Percentiles rank a stretch among this genome's conserved stretches.
Conservation (phyloP, 2,888 invertebrate genomes). For the Ypsolopha sequella region DNA sequence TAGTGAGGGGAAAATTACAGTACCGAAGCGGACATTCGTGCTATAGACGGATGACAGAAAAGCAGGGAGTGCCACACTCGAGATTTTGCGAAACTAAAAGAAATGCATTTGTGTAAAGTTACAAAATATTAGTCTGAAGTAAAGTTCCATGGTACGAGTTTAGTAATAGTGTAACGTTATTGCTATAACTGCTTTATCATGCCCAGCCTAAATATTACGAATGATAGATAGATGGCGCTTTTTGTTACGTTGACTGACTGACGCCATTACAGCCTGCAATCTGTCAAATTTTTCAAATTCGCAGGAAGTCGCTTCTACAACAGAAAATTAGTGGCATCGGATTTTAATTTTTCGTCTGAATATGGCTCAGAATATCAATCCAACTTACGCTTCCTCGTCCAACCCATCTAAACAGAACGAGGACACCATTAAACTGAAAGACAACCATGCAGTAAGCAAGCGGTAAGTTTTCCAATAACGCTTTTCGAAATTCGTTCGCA, state of each 20-base stretch:
- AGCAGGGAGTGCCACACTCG: too few relatives aligned
- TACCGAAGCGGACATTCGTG: too few relatives aligned
- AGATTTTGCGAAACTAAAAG: too few relatives aligned
- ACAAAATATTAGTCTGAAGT: too few relatives aligned
- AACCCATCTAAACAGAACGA: slow-evolving; percentile 83
- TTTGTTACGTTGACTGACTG: slow-evolving; percentile 19
- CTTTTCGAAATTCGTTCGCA: not conserved
- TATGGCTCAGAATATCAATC: slow-evolving; percentile 92
- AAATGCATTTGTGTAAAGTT: too few relatives aligned
- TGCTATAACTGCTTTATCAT: not conserved
- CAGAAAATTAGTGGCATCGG: slow-evolving; percentile 51
- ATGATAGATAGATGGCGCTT: slow-evolving; percentile 20
- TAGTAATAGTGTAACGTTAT: too few relatives aligned
- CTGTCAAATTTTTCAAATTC: slow-evolving; percentile 68
- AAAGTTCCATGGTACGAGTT: not conserved
- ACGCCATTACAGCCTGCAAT: slow-evolving; percentile 54
- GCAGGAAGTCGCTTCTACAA: slow-evolving; percentile 55
- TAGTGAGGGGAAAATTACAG: too few relatives aligned
- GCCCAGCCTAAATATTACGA: not conserved
- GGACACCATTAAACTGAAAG: slow-evolving; percentile 80
- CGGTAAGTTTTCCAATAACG: slow-evolving; percentile 67
- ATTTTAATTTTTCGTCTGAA: slow-evolving; percentile 28
- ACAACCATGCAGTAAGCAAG: slow-evolving; percentile 92
- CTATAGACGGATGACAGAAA: too few relatives aligned
- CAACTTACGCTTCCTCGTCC: slow-evolving; percentile 80